phyloP scores from a whole-genome alignment of 2,888 invertebrate genomes.

The Tachina fera region DNA sequence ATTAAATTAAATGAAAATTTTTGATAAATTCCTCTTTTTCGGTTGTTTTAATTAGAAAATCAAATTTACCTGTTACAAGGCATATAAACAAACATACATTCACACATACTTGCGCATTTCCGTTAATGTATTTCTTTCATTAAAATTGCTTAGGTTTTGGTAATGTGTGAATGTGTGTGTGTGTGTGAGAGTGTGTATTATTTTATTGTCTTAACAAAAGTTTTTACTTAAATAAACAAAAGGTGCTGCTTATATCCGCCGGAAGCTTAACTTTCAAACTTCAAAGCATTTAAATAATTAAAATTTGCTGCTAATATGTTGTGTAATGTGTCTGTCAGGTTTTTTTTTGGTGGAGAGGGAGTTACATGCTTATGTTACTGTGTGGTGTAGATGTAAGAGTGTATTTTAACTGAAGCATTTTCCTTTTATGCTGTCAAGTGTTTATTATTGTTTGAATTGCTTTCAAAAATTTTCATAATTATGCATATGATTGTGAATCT shows the following conservation, averaged over 20 bases:
- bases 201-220: slow-evolving; percentile 27
- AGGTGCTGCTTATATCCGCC: slow-evolving; percentile 66
- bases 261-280: slow-evolving; percentile 59
- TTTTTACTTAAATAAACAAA: slow-evolving; percentile 59
- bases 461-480: slow-evolving; percentile 62
- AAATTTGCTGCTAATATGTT: slow-evolving; percentile 56
- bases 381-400: slow-evolving; percentile 58
- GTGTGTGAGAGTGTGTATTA: not conserved
- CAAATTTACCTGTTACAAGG: slow-evolving; percentile 53
- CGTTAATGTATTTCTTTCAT: slow-evolving; percentile 1
- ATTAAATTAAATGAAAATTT: slow-evolving; percentile 62
- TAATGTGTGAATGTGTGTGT: not conserved
- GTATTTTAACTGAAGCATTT: slow-evolving; percentile 30
- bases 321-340: not conserved
- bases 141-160: not conserved
- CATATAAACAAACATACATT: slow-evolving; percentile 63
- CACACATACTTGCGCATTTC: not conserved
- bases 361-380: slow-evolving; percentile 29
- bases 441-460: slow-evolving; percentile 70
- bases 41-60: slow-evolving; percentile 79
- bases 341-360: too few species aligned
- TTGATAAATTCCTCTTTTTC: slow-evolving; percentile 63
- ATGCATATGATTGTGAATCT: slow-evolving; percentile 70
- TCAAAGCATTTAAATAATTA: slow-evolving; percentile 69
- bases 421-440: slow-evolving; percentile 68